Evolutionary conservation across 2,113 vertebrate species (phyloP).

Genomic region (Neotoma lepida): DNA sequence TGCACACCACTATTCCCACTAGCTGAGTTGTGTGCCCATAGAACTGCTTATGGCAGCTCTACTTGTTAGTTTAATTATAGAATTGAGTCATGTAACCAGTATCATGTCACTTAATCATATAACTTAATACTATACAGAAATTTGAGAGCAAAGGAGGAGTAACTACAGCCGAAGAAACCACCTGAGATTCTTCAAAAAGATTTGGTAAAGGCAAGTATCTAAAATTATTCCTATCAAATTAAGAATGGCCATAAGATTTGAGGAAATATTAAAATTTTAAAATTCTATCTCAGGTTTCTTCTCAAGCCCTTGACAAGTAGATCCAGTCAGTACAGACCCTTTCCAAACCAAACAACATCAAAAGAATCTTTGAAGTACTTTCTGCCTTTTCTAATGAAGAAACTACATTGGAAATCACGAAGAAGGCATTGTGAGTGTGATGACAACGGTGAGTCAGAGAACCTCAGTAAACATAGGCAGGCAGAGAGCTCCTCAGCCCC

Average conservation of each 20-base stretch:
- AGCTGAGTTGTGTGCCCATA: not conserved
- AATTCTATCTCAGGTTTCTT: constrained; percentile 6
- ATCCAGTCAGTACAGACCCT: not conserved
- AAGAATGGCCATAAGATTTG: constrained; percentile 8
- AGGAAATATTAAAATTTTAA: constrained; percentile 26
- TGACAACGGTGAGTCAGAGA: not conserved
- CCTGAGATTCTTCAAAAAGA: constrained; percentile 23
- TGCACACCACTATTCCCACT: not conserved
- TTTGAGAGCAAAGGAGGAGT: not conserved
- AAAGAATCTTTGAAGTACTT: not conserved
- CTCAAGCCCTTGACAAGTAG: not conserved
- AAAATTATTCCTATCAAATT: constrained; percentile 61
- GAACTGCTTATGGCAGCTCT: not conserved
- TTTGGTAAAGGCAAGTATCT: constrained; percentile 30
- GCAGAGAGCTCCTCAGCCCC: not conserved
- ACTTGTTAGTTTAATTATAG: not conserved
- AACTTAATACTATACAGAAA: constrained; percentile 21
- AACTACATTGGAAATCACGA: not conserved
- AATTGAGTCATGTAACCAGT: constrained; percentile 16
- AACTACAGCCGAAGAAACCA: constrained; percentile 43
- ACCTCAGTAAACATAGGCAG: not conserved
- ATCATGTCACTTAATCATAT: not conserved
- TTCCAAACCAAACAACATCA: not conserved
- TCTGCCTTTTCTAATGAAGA: not conserved
- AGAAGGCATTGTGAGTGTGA: not conserved